These are phyloP conservation scores for Arctocebus calabarensis DNA, from an alignment of 2,797 vertebrate species.

Conservation along the genomic window DNA sequence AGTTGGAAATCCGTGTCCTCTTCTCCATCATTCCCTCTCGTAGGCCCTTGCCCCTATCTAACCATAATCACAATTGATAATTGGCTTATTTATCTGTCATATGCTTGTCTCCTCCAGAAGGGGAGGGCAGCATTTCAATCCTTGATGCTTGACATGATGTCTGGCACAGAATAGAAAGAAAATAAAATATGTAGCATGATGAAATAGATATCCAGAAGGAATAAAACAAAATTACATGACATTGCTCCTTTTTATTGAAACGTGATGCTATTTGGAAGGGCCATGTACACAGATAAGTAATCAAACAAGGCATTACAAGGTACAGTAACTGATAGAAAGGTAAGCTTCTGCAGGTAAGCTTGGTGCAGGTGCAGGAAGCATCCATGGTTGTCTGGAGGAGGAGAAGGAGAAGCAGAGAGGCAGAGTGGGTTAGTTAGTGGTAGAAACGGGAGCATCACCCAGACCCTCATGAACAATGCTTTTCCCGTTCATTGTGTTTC, in stretches of 20 bases:
- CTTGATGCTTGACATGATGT: not conserved
- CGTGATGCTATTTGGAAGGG: not conserved
- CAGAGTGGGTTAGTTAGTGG: not conserved
- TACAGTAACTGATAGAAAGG: not conserved
- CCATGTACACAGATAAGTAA: not conserved
- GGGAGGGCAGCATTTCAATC: not conserved
- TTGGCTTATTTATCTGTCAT: not conserved
- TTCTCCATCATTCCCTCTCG: not conserved
- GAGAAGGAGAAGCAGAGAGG: not conserved
- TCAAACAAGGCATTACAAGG: not conserved
- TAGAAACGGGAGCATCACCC: not conserved
- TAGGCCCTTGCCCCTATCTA: not conserved
- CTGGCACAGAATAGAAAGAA: not conserved
- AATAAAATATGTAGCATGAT: not conserved
- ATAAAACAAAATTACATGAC: not conserved
- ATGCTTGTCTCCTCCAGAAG: not conserved
- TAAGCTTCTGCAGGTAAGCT: too few species aligned
- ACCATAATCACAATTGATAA: not conserved
- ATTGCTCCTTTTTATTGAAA: not conserved
- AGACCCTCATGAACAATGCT: accelerated
- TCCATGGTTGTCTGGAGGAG: not conserved
- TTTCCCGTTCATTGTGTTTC: not conserved
- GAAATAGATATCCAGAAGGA: not conserved
- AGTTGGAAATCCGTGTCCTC: not conserved
- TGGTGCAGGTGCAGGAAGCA: not conserved